Evolutionary conservation across 2,113 vertebrate species (phyloP).

Genomic region (Periophthalmodon schlosseri): DNA sequence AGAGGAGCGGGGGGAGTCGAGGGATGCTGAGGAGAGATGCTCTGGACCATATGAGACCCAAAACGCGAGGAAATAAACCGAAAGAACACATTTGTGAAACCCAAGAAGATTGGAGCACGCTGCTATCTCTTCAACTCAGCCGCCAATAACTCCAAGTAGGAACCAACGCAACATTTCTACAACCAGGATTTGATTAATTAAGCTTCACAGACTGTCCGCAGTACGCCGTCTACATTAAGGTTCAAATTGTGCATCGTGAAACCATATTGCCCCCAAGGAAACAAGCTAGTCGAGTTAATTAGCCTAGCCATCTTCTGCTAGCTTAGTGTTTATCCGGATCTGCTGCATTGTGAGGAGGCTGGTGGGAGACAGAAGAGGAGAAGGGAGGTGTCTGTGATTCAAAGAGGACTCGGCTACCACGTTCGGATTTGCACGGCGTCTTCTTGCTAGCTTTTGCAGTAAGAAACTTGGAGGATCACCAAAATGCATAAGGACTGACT

Average conservation of each 20-base stretch:
- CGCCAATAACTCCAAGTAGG: not conserved
- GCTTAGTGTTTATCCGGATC: not conserved
- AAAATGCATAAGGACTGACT: not conserved
- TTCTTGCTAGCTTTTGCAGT: not conserved
- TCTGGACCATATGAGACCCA: conserved; percentile 43
- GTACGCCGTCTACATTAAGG: not conserved
- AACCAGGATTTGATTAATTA: not conserved
- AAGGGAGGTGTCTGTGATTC: not conserved
- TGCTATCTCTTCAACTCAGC: not conserved
- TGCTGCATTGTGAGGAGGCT: not conserved
- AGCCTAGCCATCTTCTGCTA: not conserved
- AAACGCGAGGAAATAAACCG: not conserved
- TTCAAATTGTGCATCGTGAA: not conserved
- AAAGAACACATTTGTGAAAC: not conserved
- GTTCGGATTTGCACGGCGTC: not conserved
- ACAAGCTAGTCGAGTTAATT: not conserved
- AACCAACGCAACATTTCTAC: not conserved
- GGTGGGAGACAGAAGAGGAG: not conserved
- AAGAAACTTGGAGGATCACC: not conserved
- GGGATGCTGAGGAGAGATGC: conserved; percentile 9
- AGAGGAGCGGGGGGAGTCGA: conserved; percentile 37
- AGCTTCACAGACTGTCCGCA: not conserved
- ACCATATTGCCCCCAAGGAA: not conserved
- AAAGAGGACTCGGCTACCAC: not conserved
- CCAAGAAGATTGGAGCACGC: not conserved